A percentile compares a stretch with the other conserved stretches of the same genome.
Evolutionary conservation across 2,113 vertebrate genomes (phyloP).

Genomic region (Dasypus novemcinctus): DNA sequence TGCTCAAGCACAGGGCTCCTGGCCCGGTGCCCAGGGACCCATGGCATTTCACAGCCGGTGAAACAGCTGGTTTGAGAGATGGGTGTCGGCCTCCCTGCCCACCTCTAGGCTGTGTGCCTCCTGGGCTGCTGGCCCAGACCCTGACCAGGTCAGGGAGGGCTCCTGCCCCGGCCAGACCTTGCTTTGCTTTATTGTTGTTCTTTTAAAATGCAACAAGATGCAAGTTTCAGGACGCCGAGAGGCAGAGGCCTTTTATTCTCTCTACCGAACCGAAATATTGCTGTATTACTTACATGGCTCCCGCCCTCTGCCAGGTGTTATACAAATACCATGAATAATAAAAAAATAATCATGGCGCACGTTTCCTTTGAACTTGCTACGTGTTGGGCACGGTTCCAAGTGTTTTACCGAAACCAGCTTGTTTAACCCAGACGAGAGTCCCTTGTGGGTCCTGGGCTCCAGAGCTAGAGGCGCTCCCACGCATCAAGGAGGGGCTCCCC

Average conservation of each 20-base stretch:
- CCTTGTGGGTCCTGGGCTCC: neutral
- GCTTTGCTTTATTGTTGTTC: neutral
- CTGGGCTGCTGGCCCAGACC: rapidly evolving
- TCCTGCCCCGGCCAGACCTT: neutral
- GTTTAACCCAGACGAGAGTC: neutral
- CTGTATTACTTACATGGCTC: rapidly evolving
- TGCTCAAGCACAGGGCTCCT: neutral
- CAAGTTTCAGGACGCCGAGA: neutral
- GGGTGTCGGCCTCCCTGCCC: rapidly evolving
- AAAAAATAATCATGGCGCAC: rapidly evolving
- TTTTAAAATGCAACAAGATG: neutral
- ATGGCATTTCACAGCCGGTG: rapidly evolving
- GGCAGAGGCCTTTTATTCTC: neutral
- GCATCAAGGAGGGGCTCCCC: neutral
- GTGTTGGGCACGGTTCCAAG: neutral
- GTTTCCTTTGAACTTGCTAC: rapidly evolving
- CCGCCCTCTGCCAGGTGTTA: rapidly evolving
- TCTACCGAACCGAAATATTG: too few species aligned
- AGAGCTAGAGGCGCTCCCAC: neutral
- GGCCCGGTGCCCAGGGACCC: neutral
- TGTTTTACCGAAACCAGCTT: rapidly evolving
- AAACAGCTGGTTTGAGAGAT: neutral
- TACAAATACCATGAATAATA: rapidly evolving
- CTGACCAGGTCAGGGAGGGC: neutral
- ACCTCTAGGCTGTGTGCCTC: neutral